Percentiles rank a stretch among this genome's conserved stretches.
Conservation (phyloP, 1,140 invertebrate species). For the Calephelis nemesis region DNA sequence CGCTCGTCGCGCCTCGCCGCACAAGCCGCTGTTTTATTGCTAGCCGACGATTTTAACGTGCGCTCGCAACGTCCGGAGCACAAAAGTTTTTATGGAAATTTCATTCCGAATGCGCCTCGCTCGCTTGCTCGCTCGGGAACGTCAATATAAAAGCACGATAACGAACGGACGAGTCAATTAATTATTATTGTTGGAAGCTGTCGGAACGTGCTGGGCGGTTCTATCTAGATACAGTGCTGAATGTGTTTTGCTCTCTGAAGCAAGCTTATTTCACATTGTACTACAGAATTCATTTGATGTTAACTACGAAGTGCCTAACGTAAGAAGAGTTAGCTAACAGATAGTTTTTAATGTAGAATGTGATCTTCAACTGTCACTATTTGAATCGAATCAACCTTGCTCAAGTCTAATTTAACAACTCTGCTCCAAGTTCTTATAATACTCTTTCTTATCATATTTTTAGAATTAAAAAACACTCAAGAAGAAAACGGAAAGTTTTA, state of each 20-base stretch:
- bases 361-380: too few species aligned
- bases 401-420: too few species aligned
- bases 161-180: constrained; percentile 79
- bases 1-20: constrained; percentile 70
- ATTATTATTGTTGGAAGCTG: constrained; percentile 78
- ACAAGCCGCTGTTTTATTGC: constrained; percentile 77
- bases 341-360: too few species aligned
- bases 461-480: too few species aligned
- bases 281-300: constrained; percentile 37
- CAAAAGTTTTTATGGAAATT: constrained; percentile 79
- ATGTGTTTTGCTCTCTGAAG: constrained; percentile 51
- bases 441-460: too few species aligned
- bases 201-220: constrained; percentile 64
- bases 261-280: constrained; percentile 43
- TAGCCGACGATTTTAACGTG: constrained; percentile 78
- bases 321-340: too few species aligned
- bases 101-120: constrained; percentile 75
- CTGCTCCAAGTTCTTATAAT: too few species aligned
- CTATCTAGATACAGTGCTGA: constrained; percentile 59
- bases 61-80: constrained; percentile 77
- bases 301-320: background rate
- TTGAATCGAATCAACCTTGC: too few species aligned
- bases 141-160: constrained; percentile 79
- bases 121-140: constrained; percentile 72
- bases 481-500: too few species aligned